These are phyloP conservation scores for Lasioglossum lativentre DNA, from an alignment of 2,888 invertebrate genomes.

Conservation along the genomic window DNA sequence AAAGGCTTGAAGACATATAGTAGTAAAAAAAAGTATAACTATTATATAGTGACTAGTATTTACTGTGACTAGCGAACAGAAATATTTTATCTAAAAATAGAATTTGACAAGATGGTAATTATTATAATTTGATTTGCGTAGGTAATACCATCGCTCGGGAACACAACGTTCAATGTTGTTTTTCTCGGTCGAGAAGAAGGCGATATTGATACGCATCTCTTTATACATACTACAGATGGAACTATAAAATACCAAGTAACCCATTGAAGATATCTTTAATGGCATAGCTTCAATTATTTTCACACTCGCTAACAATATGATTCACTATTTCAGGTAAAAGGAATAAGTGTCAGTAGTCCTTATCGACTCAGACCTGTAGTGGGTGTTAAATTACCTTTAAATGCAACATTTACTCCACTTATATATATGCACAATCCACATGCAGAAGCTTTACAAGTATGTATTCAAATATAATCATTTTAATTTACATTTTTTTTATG, in stretches of 20 bases:
- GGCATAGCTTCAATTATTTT: constrained; percentile 17
- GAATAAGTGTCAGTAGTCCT: constrained; percentile 94
- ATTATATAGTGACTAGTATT: too few relatives aligned
- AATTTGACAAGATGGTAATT: background rate
- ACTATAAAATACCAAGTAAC: constrained; percentile 93
- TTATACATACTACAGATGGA: constrained; percentile 97
- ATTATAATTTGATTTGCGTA: constrained; percentile 82
- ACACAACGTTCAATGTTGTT: constrained; percentile 98
- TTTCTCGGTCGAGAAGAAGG: constrained; percentile 97
- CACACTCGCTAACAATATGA: background rate
- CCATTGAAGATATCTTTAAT: constrained; percentile 27
- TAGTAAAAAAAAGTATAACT: too few relatives aligned
- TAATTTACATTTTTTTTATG: background rate
- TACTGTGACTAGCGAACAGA: too few relatives aligned
- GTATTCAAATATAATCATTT: constrained; percentile 22
- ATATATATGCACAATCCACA: constrained; percentile 98
- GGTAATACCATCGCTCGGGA: constrained; percentile 95
- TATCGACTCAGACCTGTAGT: constrained; percentile 96
- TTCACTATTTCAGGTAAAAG: constrained; percentile 88
- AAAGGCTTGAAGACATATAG: too few relatives aligned
- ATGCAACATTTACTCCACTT: constrained; percentile 95
- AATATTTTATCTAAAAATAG: too few relatives aligned
- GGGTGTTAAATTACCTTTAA: constrained; percentile 95
- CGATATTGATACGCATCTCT: constrained; percentile 93
- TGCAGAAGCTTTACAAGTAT: constrained; percentile 93